A percentile compares a stretch with the other conserved stretches of the same genome.
Evolutionary conservation across 92 coral and sea anemone genomes (phyloP).

Genomic region (Bergia puertoricense): DNA sequence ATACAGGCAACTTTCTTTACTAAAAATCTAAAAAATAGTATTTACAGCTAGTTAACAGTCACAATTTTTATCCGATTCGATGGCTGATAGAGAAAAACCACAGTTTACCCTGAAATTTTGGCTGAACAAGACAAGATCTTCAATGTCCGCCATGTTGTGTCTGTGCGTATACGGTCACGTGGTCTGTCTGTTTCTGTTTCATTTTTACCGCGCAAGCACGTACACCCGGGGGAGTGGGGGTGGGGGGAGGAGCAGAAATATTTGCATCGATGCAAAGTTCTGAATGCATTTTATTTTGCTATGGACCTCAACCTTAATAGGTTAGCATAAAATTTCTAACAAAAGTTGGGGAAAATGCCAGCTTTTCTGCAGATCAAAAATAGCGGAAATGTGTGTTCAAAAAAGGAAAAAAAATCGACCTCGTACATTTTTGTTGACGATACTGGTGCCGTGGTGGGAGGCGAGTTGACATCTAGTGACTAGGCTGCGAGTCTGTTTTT

Average conservation of each 20-base stretch:
- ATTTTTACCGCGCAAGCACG: not conserved
- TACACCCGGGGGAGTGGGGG: not conserved
- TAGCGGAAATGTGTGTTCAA: too few species aligned
- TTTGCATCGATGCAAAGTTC: too few species aligned
- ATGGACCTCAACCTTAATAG: too few species aligned
- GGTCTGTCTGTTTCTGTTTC: slow-evolving; percentile 7
- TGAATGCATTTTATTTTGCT: too few species aligned
- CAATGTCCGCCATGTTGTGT: slow-evolving; percentile 48
- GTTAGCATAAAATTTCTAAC: too few species aligned
- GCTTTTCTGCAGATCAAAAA: too few species aligned
- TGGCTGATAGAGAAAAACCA: not conserved
- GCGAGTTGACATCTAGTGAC: too few species aligned
- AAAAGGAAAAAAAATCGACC: too few species aligned
- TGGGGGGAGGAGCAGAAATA: not conserved
- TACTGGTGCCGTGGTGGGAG: too few species aligned
- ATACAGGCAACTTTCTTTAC: not conserved
- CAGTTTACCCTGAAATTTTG: slow-evolving; percentile 68
- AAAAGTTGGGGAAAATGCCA: too few species aligned
- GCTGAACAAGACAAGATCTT: slow-evolving; percentile 62
- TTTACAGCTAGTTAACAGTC: not conserved
- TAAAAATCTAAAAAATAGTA: not conserved
- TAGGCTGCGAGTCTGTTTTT: too few species aligned
- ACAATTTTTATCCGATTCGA: not conserved
- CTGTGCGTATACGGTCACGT: not conserved
- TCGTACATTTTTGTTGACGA: too few species aligned